Conservation (phyloP, 2,113 vertebrate genomes). For the Chaetura pelagica region DNA sequence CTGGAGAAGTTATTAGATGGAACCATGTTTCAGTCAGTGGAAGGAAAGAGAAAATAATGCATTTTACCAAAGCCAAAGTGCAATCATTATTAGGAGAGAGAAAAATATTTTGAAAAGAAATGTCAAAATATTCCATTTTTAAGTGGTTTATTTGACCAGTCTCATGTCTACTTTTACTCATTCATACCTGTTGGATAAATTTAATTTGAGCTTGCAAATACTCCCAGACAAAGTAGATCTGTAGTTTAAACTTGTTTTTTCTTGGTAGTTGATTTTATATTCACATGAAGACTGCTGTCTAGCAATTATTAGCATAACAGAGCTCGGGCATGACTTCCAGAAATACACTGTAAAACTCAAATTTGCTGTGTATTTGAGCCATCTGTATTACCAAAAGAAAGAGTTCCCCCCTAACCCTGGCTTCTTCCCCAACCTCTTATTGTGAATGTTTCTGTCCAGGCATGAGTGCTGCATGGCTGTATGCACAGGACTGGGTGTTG, state of each 20-base stretch:
- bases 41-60: not conserved
- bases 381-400: not conserved
- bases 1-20: not conserved
- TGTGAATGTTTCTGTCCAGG: not conserved
- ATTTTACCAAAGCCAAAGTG: not conserved
- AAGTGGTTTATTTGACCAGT: not conserved
- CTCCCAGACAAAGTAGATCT: not conserved
- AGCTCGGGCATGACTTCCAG: not conserved
- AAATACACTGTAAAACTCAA: not conserved
- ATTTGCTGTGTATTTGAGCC: not conserved
- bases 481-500: accelerated
- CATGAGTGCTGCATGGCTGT: not conserved
- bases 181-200: not conserved
- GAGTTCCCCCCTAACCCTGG: not conserved
- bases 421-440: not conserved
- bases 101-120: not conserved
- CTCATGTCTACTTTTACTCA: not conserved
- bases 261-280: not conserved
- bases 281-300: not conserved
- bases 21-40: not conserved
- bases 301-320: not conserved
- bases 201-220: not conserved
- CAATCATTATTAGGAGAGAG: not conserved
- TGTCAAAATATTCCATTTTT: not conserved
- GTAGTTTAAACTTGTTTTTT: not conserved